phyloP scores from a whole-genome alignment of 2,113 vertebrate genomes.

The Calypte anna region DNA sequence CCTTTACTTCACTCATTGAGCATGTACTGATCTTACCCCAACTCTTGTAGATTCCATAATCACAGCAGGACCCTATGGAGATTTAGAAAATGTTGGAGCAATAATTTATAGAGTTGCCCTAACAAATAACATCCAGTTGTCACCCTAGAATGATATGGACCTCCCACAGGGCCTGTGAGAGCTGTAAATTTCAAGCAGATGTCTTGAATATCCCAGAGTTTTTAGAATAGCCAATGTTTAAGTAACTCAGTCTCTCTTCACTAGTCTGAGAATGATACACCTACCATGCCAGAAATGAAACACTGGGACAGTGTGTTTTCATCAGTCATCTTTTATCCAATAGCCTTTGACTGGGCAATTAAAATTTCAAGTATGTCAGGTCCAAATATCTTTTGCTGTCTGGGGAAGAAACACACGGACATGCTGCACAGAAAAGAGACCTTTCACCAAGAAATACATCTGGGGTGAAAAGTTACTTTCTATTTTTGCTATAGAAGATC shows the following conservation, averaged over 20 bases:
- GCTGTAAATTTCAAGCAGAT: conserved; percentile 18
- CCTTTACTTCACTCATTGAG: neutral
- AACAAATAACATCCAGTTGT: conserved; percentile 20
- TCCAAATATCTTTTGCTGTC: neutral
- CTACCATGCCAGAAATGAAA: neutral
- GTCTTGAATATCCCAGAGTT: neutral
- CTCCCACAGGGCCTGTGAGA: neutral
- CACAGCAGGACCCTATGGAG: neutral
- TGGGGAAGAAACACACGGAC: neutral
- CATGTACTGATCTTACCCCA: neutral
- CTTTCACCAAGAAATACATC: neutral
- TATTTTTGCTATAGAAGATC: neutral
- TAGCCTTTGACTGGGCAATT: neutral
- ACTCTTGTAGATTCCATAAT: neutral
- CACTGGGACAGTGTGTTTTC: neutral
- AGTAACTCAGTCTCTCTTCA: neutral
- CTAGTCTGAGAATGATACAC: neutral
- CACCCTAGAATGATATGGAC: neutral
- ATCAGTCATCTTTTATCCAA: neutral
- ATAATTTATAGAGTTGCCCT: neutral
- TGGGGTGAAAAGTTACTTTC: neutral
- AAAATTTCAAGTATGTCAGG: neutral
- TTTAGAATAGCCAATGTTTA: neutral
- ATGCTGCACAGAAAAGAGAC: neutral
- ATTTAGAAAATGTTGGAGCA: neutral